phyloP scores from a whole-genome alignment of 2,113 vertebrate species.

The Periophthalmus modestus region DNA sequence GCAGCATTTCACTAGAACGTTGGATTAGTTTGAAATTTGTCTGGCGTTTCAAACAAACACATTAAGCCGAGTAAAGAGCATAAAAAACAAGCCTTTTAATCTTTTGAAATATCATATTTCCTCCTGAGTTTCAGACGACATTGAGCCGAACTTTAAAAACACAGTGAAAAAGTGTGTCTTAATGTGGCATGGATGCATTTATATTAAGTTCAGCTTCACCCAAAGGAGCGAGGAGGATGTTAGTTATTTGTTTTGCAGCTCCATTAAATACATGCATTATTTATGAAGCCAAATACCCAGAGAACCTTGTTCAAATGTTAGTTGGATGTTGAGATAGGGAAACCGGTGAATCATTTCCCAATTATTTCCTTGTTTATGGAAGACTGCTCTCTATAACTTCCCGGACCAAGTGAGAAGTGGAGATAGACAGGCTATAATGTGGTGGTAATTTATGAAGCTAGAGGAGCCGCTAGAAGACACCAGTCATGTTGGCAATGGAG shows the following conservation, averaged over 20 bases:
- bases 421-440: slow-evolving; percentile 57
- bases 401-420: slow-evolving; percentile 56
- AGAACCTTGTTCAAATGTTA: slow-evolving; percentile 69
- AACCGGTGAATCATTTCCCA: slow-evolving; percentile 73
- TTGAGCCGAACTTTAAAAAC: slow-evolving; percentile 44
- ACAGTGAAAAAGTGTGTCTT: slow-evolving; percentile 60
- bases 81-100: slow-evolving; percentile 35
- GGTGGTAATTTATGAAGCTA: slow-evolving; percentile 67
- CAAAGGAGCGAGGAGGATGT: slow-evolving; percentile 65
- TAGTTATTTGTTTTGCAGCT: slow-evolving; percentile 77
- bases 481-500: slow-evolving; percentile 49
- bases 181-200: slow-evolving; percentile 48
- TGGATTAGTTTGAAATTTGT: slow-evolving; percentile 54
- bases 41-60: slow-evolving; percentile 57
- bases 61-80: slow-evolving; percentile 44
- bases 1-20: slow-evolving; percentile 48
- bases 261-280: slow-evolving; percentile 79
- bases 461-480: slow-evolving; percentile 55
- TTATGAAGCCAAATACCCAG: slow-evolving; percentile 72
- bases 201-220: slow-evolving; percentile 70
- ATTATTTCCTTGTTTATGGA: slow-evolving; percentile 75
- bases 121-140: slow-evolving; percentile 40
- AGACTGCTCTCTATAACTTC: slow-evolving; percentile 60
- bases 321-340: slow-evolving; percentile 73
- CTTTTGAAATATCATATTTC: slow-evolving; percentile 38